These are phyloP conservation scores for Serripes groenlandicus DNA, from an alignment of 2,888 invertebrate genomes.

Conservation along the genomic window DNA sequence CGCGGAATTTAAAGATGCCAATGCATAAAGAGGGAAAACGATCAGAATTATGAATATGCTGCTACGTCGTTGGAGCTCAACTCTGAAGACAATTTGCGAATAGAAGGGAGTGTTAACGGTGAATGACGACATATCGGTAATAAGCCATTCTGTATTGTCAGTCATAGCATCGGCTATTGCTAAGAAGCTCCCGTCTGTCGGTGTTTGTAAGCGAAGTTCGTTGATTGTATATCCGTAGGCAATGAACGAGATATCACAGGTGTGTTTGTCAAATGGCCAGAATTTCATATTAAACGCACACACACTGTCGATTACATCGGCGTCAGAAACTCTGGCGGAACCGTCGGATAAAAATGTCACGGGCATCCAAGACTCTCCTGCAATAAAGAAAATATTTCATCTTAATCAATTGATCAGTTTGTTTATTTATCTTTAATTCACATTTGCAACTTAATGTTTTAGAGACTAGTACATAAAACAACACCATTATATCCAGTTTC, in stretches of 20 bases:
- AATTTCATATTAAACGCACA: constrained; percentile 48
- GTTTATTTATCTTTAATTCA: no score
- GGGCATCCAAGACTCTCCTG: constrained; percentile 23
- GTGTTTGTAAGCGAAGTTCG: not conserved
- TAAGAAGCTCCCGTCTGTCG: not conserved
- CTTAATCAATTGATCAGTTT: no score
- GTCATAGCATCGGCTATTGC: not conserved
- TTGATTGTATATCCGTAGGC: not conserved
- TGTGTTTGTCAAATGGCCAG: constrained; percentile 14
- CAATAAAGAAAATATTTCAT: no score
- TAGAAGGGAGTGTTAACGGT: not conserved
- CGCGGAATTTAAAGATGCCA: not conserved
- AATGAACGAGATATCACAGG: constrained; percentile 8
- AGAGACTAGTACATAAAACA: no score
- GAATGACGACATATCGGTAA: not conserved
- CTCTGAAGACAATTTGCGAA: not conserved
- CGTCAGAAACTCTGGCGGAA: constrained; percentile 7
- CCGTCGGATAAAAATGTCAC: constrained; percentile 22
- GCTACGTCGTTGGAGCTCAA: constrained; percentile 1
- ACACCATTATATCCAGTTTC: no score
- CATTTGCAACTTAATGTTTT: no score
- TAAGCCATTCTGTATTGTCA: constrained; percentile 16
- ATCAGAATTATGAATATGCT: constrained; percentile 13
- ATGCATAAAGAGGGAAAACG: constrained; percentile 10
- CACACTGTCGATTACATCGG: constrained; percentile 23